Evolutionary conservation across 92 coral and sea anemone genomes (phyloP), one percentile per base, ranked within the genome.

Genomic region (Siderastrea siderea): DNA sequence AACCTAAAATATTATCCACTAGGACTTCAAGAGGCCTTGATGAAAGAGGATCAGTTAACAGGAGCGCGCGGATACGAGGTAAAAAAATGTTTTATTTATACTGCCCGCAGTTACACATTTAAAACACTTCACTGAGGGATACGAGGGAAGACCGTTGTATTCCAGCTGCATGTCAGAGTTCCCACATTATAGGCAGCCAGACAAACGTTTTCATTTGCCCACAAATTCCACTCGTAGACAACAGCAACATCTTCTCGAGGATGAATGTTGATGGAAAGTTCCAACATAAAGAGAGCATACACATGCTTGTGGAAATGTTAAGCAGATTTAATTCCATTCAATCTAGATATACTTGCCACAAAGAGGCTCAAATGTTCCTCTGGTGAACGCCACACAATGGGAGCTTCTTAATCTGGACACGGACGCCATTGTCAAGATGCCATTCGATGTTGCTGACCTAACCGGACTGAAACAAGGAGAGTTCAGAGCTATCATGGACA

Each of bases 1-100:
- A 96, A 96, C 69, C 92, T 96, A 49, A 96, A 96, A 91, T 95
- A 79, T 86, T 93, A 91, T 64, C 85, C 99, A 59, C 66, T 88
- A 26, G 91, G 96, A 51, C 85, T 96, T 19, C 89, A 93, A 82
- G 98, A 93, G 62, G 95, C 99, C 1, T 89, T 96, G 87, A 66
- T 71, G 26, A 90, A 77, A 6, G 98, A 91, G 13, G 75, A 79
- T 2, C 13, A 62, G 11, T 16, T 85, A 59, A 49, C 77, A 5
- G 80, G 58, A 6, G 65, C 87, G 51, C 16, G 38, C 1, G 83
- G 54, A 48, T 85, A 85, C 82, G 46, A 85, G 82, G 89, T 85
- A 59, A 16, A 46, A 43, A 7, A 43, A 8, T 15, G n/a, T 47
- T 19, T 16, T 12, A 5, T 8, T 45, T 69, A 43, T 6, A 10